Conservation (phyloP, 2,113 vertebrate species). For the Catagonus wagneri region DNA sequence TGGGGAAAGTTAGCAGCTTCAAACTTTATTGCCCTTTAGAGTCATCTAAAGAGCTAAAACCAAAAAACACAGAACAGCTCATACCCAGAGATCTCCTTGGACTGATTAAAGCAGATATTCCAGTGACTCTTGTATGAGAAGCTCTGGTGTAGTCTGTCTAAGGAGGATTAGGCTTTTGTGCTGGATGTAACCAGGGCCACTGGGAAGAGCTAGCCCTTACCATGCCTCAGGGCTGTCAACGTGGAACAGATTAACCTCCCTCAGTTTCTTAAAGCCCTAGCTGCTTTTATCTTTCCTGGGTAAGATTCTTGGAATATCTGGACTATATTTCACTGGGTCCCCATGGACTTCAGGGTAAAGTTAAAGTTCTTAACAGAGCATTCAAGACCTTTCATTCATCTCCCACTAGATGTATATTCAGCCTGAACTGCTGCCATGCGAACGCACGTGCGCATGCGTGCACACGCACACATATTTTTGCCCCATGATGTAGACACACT, state of each 20-base stretch:
- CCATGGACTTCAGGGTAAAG: neutral
- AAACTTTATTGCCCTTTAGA: neutral
- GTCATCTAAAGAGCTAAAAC: neutral
- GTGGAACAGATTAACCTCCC: neutral
- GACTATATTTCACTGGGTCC: neutral
- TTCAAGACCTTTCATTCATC: neutral
- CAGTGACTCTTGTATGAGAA: neutral
- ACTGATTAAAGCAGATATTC: neutral
- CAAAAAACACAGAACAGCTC: too few species aligned
- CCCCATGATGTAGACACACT: neutral
- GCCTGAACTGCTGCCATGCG: neutral
- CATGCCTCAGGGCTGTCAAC: neutral
- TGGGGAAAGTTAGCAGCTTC: neutral
- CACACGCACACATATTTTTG: neutral
- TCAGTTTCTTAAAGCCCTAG: neutral
- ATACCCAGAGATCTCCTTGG: neutral
- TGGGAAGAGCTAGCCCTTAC: neutral
- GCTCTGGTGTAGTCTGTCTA: neutral
- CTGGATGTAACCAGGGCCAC: neutral
- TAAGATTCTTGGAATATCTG: neutral
- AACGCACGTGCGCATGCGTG: neutral
- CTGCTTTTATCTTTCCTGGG: neutral
- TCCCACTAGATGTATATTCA: neutral
- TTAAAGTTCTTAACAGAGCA: slow-evolving; percentile 4
- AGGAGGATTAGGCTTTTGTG: neutral